phyloP scores from a whole-genome alignment of 2,888 invertebrate genomes.

The Syrista parreyssii region DNA sequence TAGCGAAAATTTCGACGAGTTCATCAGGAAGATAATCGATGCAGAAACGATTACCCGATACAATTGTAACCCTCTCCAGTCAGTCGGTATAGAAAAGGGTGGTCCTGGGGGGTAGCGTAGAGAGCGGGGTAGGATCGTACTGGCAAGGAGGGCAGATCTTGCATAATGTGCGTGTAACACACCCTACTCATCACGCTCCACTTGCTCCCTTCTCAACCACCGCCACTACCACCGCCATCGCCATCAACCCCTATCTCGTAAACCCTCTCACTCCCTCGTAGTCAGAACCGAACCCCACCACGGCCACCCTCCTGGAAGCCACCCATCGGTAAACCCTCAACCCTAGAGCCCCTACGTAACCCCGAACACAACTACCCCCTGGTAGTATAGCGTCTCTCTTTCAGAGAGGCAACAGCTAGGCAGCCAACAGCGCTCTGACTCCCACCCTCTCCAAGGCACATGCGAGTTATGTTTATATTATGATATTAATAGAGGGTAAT shows the following conservation, averaged over 20 bases:
- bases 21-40: slow-evolving; percentile 16
- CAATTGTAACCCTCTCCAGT: slow-evolving; percentile 46
- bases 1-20: not conserved
- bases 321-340: slow-evolving; percentile 12
- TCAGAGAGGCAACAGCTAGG: not conserved
- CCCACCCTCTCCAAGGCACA: slow-evolving; percentile 17
- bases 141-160: slow-evolving; percentile 37
- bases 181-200: slow-evolving; percentile 64
- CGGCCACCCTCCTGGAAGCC: slow-evolving; percentile 21
- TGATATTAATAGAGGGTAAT: slow-evolving; percentile 64
- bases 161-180: slow-evolving; percentile 59
- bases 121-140: not conserved
- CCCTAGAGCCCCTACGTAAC: too few species aligned
- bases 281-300: slow-evolving; percentile 25
- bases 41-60: slow-evolving; percentile 54
- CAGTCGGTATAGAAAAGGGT: slow-evolving; percentile 19
- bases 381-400: not conserved
- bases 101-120: not conserved
- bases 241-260: slow-evolving; percentile 10
- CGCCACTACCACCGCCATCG: not conserved
- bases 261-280: slow-evolving; percentile 2
- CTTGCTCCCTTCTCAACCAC: slow-evolving; percentile 49
- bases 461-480: slow-evolving; percentile 63
- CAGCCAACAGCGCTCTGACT: not conserved
- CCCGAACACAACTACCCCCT: slow-evolving; percentile 17